Percentiles rank a stretch among this genome's conserved stretches.
Evolutionary conservation across 2,113 vertebrate species (phyloP).

Genomic region (Ageneiosus marmoratus): DNA sequence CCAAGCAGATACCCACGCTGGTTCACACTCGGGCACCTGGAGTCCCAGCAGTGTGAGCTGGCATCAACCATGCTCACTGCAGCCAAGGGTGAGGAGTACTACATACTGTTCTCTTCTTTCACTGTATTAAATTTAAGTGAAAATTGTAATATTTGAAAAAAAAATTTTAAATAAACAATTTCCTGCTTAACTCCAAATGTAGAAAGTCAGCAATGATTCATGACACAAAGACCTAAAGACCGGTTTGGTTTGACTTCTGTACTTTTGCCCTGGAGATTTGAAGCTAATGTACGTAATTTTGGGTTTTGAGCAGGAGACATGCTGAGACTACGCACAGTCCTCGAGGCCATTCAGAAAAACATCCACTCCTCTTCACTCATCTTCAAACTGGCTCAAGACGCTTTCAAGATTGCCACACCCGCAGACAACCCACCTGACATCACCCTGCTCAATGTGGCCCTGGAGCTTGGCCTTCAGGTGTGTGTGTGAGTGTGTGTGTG

Average conservation of each 20-base stretch:
- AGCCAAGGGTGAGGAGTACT: constrained; percentile 78
- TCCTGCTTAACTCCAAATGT: background rate
- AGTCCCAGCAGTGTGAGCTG: constrained; percentile 97
- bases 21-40: constrained; percentile 97
- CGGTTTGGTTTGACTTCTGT: background rate
- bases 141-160: too few relatives aligned
- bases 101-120: too few relatives aligned
- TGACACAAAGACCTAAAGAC: background rate
- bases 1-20: constrained; percentile 94
- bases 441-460: constrained; percentile 91
- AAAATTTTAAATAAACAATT: too few relatives aligned
- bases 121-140: background rate
- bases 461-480: constrained; percentile 97
- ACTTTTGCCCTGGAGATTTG: background rate
- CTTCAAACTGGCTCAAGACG: constrained; percentile 97
- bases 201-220: background rate
- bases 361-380: constrained; percentile 98
- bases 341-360: constrained; percentile 98
- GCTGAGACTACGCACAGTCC: constrained; percentile 89
- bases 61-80: constrained; percentile 98
- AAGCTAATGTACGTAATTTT: background rate
- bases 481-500: background rate
- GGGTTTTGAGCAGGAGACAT: constrained; percentile 82
- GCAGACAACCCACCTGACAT: constrained; percentile 90
- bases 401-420: constrained; percentile 96